Evolutionary conservation across 2,888 invertebrate genomes (phyloP), one percentile per base, ranked within the genome.

Genomic region (Lasioglossum marginatum): DNA sequence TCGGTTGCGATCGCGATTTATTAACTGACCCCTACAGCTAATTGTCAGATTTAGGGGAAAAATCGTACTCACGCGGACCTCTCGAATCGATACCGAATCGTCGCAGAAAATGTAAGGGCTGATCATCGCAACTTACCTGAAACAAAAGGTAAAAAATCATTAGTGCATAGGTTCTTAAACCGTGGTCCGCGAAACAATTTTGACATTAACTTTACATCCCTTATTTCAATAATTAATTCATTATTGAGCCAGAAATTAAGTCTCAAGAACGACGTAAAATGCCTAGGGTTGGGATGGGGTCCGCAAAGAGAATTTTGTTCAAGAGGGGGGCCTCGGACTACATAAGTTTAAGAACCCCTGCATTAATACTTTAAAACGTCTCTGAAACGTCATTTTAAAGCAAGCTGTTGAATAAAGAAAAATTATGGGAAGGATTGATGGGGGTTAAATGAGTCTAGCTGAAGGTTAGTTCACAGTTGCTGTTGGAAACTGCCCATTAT

Each of bases 111-210:
- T 70, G 2, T 10, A 4, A 43, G 10, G 19, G 0, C 0, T 0
- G 4, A 40, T 48, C 19, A 6, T 57, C 4, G 4, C 2, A 73
- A 88, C 88, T 89, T 89, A 89, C 88, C 88, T 89, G 78, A 31
- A 89, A 88, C 86, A 81, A 19, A 87, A 87, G 86, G 12, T 45
- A n/a, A 48, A 72, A 70, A 8, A 10, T 52, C 52, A 27, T 31
- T n/a, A 4, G 12, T 37, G n/a, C n/a, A n/a, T n/a, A n/a, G n/a
- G n/a, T n/a, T n/a, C n/a, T n/a, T n/a, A n/a, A n/a, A n/a, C n/a
- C n/a, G n/a, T n/a, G n/a, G n/a, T n/a, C n/a, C n/a, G n/a, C n/a
- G n/a, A n/a, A n/a, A n/a, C n/a, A n/a, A n/a, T n/a, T n/a, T n/a
- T n/a, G n/a, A n/a, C n/a, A n/a, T n/a, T n/a, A n/a, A n/a, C n/a